A percentile compares a stretch with the other conserved stretches of the same genome.
Conservation (phyloP, 2,797 vertebrate genomes). For the Malacoctenus gilli region DNA sequence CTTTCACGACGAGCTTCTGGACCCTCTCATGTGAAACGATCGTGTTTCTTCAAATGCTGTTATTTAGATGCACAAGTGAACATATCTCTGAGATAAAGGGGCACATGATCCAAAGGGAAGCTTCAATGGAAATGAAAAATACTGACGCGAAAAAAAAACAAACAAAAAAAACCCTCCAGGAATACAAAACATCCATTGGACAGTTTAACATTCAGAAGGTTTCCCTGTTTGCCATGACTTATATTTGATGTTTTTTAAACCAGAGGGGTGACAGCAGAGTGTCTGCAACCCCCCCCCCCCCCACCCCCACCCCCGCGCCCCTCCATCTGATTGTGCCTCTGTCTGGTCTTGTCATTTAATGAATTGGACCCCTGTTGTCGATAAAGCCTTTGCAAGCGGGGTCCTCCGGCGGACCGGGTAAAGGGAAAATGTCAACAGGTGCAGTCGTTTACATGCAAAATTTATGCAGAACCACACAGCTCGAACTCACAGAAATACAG, state of each 20-base stretch:
- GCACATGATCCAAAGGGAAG: slow-evolving; percentile 18
- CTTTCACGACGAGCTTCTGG: neutral
- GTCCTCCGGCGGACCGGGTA: neutral
- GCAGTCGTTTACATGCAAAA: neutral
- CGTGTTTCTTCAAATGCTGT: too few species aligned
- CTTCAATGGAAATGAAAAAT: slow-evolving; percentile 16
- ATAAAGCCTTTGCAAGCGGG: neutral
- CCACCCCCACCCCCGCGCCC: neutral
- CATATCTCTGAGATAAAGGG: neutral
- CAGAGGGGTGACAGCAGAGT: neutral
- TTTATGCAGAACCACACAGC: neutral
- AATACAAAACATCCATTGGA: slow-evolving; percentile 16
- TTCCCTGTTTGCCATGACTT: neutral
- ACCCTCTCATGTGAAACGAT: slow-evolving; percentile 5
- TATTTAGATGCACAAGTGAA: too few species aligned
- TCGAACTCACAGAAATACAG: neutral
- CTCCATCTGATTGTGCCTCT: neutral
- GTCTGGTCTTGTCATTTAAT: slow-evolving; percentile 8
- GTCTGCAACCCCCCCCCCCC: neutral
- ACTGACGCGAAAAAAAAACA: slow-evolving; percentile 13
- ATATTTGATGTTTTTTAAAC: too few species aligned
- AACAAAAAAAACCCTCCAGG: slow-evolving; percentile 6
- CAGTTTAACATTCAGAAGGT: slow-evolving; percentile 4
- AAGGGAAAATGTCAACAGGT: slow-evolving; percentile 15
- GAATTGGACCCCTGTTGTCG: slow-evolving; percentile 1